A percentile compares a stretch with the other conserved stretches of the same genome.
phyloP scores from a whole-genome alignment of 1,140 invertebrate genomes.

The Macrosteles quadrilineatus region DNA sequence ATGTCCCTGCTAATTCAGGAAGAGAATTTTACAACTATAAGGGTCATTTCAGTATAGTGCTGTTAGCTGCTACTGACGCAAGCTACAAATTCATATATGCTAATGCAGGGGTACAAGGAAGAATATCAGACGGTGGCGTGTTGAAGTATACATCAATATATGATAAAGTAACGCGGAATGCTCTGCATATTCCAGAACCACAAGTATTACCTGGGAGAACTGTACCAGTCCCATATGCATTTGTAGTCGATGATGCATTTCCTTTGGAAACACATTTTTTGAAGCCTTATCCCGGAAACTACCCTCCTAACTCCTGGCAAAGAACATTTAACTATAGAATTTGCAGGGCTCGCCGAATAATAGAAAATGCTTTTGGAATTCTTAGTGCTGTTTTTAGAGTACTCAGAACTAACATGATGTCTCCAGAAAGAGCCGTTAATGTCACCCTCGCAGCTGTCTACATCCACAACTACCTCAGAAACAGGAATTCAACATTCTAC shows the following conservation, averaged over 20 bases:
- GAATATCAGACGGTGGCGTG: not conserved
- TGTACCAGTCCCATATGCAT: not conserved
- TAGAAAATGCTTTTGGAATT: constrained; percentile 59
- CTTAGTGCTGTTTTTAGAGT: constrained; percentile 50
- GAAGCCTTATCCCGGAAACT: constrained; percentile 10
- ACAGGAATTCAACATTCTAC: constrained; percentile 35
- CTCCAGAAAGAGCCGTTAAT: constrained; percentile 41
- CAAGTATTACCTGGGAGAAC: not conserved
- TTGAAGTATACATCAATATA: not conserved
- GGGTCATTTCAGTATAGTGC: not conserved
- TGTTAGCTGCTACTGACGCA: too few relatives aligned
- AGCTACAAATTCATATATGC: too few relatives aligned
- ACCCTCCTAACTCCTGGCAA: constrained; percentile 48
- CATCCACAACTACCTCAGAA: constrained; percentile 35
- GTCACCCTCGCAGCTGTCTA: constrained; percentile 43
- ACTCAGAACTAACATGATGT: constrained; percentile 46
- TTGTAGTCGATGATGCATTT: not conserved
- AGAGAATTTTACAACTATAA: not conserved
- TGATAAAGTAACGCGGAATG: not conserved
- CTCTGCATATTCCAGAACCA: not conserved
- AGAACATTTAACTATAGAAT: constrained; percentile 50
- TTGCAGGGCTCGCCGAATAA: constrained; percentile 48
- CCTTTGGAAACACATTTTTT: not conserved
- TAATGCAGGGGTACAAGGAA: too few relatives aligned
- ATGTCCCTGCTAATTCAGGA: not conserved